Conservation (phyloP, 2,797 vertebrate species). For the Lagocephalus sceleratus region DNA sequence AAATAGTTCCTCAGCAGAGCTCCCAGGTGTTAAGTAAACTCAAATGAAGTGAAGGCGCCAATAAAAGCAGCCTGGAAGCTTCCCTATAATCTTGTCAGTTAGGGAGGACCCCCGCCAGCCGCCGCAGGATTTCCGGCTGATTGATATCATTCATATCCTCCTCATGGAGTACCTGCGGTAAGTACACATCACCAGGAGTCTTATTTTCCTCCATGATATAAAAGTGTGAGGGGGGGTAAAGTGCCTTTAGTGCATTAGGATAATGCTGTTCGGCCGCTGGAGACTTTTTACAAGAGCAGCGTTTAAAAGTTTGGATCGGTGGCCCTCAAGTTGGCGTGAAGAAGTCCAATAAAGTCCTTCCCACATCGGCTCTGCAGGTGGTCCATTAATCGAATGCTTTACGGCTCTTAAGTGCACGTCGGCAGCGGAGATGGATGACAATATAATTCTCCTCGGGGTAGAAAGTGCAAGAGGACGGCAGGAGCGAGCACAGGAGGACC, state of each 20-base stretch:
- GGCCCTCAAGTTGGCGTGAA: constrained; percentile 48
- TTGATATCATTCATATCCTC: constrained; percentile 69
- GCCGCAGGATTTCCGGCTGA: constrained; percentile 57
- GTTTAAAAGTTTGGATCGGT: constrained; percentile 67
- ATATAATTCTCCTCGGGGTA: constrained; percentile 55
- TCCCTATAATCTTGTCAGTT: constrained; percentile 74
- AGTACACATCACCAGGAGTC: constrained; percentile 44
- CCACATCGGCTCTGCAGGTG: constrained; percentile 55
- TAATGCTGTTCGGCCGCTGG: constrained; percentile 57
- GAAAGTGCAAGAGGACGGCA: constrained; percentile 39
- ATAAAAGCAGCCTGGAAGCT: constrained; percentile 70
- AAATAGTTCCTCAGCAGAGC: constrained; percentile 62
- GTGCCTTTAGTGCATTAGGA: constrained; percentile 73
- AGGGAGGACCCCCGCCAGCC: constrained; percentile 58
- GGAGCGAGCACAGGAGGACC: constrained; percentile 41
- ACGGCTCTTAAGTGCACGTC: constrained; percentile 58
- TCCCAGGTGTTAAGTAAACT: constrained; percentile 74
- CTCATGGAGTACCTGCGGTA: constrained; percentile 35
- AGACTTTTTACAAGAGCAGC: constrained; percentile 68
- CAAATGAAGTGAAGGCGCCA: constrained; percentile 71
- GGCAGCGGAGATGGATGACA: constrained; percentile 49
- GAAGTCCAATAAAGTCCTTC: constrained; percentile 63
- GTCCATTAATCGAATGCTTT: constrained; percentile 56
- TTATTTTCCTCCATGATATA: constrained; percentile 60
- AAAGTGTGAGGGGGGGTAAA: constrained; percentile 59